Evolutionary conservation across 2,888 invertebrate genomes (phyloP).

Genomic region (Nymphalis c-album): DNA sequence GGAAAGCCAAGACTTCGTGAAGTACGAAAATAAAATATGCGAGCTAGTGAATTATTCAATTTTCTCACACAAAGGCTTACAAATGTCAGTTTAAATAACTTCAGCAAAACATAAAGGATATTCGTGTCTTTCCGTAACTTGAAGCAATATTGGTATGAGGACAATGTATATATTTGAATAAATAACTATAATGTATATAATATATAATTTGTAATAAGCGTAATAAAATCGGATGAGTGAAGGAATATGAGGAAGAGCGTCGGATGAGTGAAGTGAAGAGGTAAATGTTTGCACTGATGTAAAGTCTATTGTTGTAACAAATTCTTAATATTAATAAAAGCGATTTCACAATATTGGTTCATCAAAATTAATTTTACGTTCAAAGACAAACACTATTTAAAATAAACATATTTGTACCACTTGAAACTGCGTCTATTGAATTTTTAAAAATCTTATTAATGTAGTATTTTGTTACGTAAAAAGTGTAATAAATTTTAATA

Average conservation of each 20-base stretch:
- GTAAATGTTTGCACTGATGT: background rate
- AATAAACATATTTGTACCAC: background rate
- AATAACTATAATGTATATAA: no score
- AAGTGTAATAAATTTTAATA: constrained; percentile 10
- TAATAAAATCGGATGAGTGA: no score
- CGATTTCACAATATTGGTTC: background rate
- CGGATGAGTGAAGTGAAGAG: no score
- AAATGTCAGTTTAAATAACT: constrained; percentile 22
- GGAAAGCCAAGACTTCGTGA: constrained; percentile 27
- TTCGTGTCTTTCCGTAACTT: background rate
- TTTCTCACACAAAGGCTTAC: constrained; percentile 21
- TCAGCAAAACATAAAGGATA: background rate
- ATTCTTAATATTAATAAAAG: background rate
- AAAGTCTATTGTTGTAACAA: background rate
- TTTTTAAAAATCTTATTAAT: background rate
- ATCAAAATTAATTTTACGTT: background rate
- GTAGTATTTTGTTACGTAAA: constrained; percentile 11
- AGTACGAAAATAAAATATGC: constrained; percentile 32
- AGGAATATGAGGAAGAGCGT: no score
- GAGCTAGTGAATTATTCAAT: constrained; percentile 25
- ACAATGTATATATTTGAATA: no score
- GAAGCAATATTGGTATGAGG: background rate
- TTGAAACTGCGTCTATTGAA: background rate
- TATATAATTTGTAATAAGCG: no score
- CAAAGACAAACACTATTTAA: background rate